phyloP scores from a whole-genome alignment of 2,113 vertebrate species.

The Alces alces region DNA sequence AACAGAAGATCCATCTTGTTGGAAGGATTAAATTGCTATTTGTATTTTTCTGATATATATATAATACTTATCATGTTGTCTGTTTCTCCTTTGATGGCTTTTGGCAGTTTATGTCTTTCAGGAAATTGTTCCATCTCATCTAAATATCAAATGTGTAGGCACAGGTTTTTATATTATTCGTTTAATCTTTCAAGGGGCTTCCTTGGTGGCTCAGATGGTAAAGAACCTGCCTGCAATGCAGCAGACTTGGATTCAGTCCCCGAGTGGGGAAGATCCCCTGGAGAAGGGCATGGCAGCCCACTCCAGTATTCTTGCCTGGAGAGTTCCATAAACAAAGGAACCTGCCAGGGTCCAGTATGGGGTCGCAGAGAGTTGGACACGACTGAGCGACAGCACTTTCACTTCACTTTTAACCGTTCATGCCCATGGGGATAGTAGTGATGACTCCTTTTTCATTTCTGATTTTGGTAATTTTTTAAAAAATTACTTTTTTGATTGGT shows the following conservation, averaged over 20 bases:
- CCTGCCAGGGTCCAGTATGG: not conserved
- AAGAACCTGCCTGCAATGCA: not conserved
- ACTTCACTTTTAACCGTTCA: not conserved
- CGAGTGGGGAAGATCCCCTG: not conserved
- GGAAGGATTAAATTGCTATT: not conserved
- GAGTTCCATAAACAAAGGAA: not conserved
- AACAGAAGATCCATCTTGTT: not conserved
- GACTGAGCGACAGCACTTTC: not conserved
- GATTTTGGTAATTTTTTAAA: not conserved
- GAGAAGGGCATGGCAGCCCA: not conserved
- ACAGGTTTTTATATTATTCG: not conserved
- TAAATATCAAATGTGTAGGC: not conserved
- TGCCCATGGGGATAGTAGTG: fast-evolving
- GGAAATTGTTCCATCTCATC: not conserved
- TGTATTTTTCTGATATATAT: not conserved
- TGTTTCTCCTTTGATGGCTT: not conserved
- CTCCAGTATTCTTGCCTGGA: not conserved
- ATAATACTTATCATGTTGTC: not conserved
- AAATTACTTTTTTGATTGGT: not conserved
- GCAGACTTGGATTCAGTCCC: not conserved
- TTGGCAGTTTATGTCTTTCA: not conserved
- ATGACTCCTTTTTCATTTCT: not conserved
- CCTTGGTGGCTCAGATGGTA: not conserved
- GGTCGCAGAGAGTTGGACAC: not conserved
- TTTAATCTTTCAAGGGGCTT: not conserved